These are phyloP conservation scores for Ambastaia sidthimunki DNA, from an alignment of 2,797 vertebrate genomes.

Conservation along the genomic window DNA sequence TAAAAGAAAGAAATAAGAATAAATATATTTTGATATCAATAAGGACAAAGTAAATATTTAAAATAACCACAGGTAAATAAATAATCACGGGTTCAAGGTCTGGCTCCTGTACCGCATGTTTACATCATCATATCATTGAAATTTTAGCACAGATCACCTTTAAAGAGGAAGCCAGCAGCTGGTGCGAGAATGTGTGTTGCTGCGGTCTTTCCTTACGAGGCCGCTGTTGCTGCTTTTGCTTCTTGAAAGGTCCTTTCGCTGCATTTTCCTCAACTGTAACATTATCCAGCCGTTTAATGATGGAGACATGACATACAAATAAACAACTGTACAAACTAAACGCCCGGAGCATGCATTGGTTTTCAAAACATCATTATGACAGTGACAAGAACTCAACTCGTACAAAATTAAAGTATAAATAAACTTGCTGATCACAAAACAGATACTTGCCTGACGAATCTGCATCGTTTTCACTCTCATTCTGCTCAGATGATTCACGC, in stretches of 20 bases:
- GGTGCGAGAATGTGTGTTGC: slow-evolving; percentile 86
- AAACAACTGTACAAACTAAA: background rate
- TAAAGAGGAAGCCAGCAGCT: slow-evolving; percentile 83
- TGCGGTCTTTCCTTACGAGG: slow-evolving; percentile 82
- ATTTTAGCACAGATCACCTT: slow-evolving; percentile 80
- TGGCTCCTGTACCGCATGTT: too few relatives aligned
- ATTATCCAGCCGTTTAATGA: slow-evolving; percentile 6
- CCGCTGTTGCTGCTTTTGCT: slow-evolving; percentile 81
- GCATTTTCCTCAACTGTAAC: slow-evolving; percentile 69
- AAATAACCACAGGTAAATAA: too few relatives aligned
- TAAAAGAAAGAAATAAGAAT: slow-evolving; percentile 56
- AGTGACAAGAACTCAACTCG: background rate
- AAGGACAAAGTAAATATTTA: background rate
- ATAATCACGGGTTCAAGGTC: too few relatives aligned
- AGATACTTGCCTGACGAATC: background rate
- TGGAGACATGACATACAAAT: background rate
- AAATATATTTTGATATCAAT: slow-evolving; percentile 57
- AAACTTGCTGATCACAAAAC: background rate
- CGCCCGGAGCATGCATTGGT: too few relatives aligned
- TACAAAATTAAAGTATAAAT: background rate
- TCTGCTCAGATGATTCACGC: slow-evolving; percentile 32
- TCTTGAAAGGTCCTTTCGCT: slow-evolving; percentile 74
- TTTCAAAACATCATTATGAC: background rate
- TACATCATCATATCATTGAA: background rate
- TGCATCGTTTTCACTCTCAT: slow-evolving; percentile 26